These are phyloP conservation scores for Cephus runcator DNA, from an alignment of 2,888 invertebrate genomes.

Conservation along the genomic window DNA sequence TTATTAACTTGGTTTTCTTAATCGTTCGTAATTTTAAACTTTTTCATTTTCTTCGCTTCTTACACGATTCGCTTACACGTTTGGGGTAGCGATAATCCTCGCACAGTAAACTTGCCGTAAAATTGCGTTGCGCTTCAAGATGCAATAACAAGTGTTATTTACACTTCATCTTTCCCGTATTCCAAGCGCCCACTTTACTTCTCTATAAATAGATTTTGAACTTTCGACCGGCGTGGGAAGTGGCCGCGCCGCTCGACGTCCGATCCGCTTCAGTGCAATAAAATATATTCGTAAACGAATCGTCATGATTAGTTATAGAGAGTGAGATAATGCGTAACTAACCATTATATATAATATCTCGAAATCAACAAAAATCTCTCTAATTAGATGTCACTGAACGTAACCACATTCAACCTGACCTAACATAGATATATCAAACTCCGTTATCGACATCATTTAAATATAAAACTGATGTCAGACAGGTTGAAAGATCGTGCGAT, in stretches of 20 bases:
- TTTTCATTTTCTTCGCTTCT: not conserved
- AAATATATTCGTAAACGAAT: not conserved
- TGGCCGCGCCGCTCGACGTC: not conserved
- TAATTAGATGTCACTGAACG: not conserved
- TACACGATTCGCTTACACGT: too few species aligned
- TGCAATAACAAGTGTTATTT: not conserved
- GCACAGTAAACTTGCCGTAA: not conserved
- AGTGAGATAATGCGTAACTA: not conserved
- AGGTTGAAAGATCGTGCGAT: not conserved
- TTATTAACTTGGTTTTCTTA: not conserved
- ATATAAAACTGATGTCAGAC: not conserved
- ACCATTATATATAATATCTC: not conserved
- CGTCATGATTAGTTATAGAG: not conserved
- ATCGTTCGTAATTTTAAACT: not conserved
- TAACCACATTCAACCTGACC: not conserved
- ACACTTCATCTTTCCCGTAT: not conserved
- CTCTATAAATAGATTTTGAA: not conserved
- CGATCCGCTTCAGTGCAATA: not conserved
- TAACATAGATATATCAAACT: not conserved
- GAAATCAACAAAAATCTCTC: not conserved
- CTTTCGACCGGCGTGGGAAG: constrained; percentile 18
- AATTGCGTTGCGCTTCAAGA: not conserved
- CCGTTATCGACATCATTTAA: not conserved
- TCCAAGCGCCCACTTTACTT: not conserved
- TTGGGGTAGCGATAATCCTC: not conserved